Base-by-base conservation (phyloP, 2,113 vertebrate genomes). In the Sinocyclocheilus rhinocerous region DNA sequence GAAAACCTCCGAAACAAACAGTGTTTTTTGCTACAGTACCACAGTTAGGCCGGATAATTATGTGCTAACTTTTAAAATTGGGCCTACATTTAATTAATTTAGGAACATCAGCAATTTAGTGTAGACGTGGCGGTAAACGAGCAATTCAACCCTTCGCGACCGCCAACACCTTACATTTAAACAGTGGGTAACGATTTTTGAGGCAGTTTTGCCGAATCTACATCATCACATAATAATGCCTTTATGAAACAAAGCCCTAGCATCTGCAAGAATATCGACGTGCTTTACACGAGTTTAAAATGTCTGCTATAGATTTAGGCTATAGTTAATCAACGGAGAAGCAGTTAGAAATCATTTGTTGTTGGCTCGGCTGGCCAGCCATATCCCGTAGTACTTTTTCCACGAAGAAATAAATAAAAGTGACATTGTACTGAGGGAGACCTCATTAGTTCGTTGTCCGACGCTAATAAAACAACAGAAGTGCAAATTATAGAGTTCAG, bases 401-500 rank as follows among this genome's bases (percentile, higher is more conserved):
- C 93, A 87, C 93, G 88, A 93, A 93, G 93, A 96, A 96, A 96
- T 96, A 96, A 97, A 97, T 96, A 96, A 94, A 96, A 96, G 92
- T 96, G 97, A 96, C 97, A 96, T 93, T 92, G 94, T 94, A 92
- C 93, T 92, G 91, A 94, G 95, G 94, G 93, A 95, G 96, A 96
- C 93, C 95, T 97, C 96, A 97, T 98, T 98, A 97, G 96, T 95
- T 96, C 95, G 92, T 93, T 95, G 95, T 94, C 94, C 95, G 90
- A 92, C 93, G 94, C 95, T 97, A 97, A 98, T 97, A 97, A 96
- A 96, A 93, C 94, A 95, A 94, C 95, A 97, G 95, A 96, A 96
- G 95, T 93, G 90, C 95, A 96, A 96, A 96, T 97, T 94, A 96
- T 93, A 93, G 95, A 95, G 95, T 96, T 95, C 95, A 95, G 95